phyloP scores from a whole-genome alignment of 2,888 invertebrate genomes.

The Calliphora vomitoria region DNA sequence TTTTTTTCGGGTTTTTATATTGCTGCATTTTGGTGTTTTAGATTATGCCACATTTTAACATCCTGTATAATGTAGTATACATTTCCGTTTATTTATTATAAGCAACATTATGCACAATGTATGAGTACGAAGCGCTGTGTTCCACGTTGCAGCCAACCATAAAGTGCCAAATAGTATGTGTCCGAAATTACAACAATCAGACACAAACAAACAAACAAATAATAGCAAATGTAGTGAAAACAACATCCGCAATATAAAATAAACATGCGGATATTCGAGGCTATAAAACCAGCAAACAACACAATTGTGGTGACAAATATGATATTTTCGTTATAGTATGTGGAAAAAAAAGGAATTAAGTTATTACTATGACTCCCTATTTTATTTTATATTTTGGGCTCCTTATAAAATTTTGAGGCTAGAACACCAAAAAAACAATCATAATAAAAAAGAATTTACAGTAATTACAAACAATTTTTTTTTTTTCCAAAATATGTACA shows the following conservation, averaged over 20 bases:
- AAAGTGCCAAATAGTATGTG: conserved; percentile 49
- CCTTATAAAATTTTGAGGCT: conserved; percentile 20
- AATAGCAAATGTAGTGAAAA: conserved; percentile 64
- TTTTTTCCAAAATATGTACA: conserved; percentile 8
- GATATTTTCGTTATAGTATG: conserved; percentile 53
- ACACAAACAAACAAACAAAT: conserved; percentile 24
- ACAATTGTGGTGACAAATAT: conserved; percentile 73
- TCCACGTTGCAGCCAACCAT: conserved; percentile 36
- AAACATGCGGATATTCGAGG: conserved; percentile 72
- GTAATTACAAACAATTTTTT: conserved; percentile 56
- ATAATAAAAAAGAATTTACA: conserved; percentile 46
- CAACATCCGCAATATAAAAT: conserved; percentile 67
- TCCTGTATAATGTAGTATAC: conserved; percentile 69
- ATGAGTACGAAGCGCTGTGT: conserved; percentile 17
- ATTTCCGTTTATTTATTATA: conserved; percentile 72
- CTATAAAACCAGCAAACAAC: conserved; percentile 64
- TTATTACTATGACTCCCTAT: conserved; percentile 51
- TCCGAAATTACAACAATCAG: conserved; percentile 48
- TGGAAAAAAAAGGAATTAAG: conserved; percentile 54
- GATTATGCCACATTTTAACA: conserved; percentile 72
- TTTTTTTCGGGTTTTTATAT: conserved; percentile 6
- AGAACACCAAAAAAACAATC: background rate
- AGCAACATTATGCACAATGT: conserved; percentile 39
- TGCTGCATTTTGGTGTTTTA: conserved; percentile 65
- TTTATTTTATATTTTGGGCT: conserved; percentile 27